These are phyloP conservation scores for Amphiprion ocellaris DNA, from an alignment of 2,113 vertebrate genomes.

Conservation along the genomic window DNA sequence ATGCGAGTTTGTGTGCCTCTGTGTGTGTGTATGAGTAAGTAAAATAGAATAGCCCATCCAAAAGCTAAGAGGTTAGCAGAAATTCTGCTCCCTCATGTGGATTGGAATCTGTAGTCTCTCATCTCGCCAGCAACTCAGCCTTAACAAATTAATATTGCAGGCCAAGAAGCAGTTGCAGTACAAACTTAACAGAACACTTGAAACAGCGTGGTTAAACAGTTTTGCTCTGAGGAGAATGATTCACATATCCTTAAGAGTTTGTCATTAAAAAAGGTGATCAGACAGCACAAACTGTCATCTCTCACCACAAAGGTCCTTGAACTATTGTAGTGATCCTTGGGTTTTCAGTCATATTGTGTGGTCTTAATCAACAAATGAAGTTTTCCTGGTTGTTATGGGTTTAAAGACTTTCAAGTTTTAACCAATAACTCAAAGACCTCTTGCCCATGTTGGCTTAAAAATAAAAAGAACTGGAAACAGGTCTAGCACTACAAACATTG, in stretches of 20 bases:
- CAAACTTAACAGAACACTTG: conserved; percentile 14
- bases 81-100: conserved; percentile 46
- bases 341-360: not conserved
- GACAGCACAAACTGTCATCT: not conserved
- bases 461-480: not conserved
- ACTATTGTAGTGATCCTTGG: not conserved
- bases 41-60: conserved; percentile 31
- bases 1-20: not conserved
- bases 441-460: not conserved
- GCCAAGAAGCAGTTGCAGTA: conserved; percentile 16
- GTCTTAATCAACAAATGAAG: not conserved
- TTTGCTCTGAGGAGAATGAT: conserved; percentile 14
- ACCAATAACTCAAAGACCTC: no score
- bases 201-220: conserved; percentile 3
- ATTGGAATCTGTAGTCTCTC: conserved; percentile 48
- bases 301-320: not conserved
- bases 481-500: not conserved
- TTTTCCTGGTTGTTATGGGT: not conserved
- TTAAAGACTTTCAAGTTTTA: not conserved
- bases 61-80: conserved; percentile 57
- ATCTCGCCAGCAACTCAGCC: conserved; percentile 35
- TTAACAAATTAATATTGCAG: conserved; percentile 36
- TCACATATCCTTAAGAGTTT: conserved; percentile 5
- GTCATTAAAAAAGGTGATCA: conserved; percentile 3
- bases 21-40: conserved; percentile 17